phyloP scores from a whole-genome alignment of 2,113 vertebrate species.

The Notothenia rossii region DNA sequence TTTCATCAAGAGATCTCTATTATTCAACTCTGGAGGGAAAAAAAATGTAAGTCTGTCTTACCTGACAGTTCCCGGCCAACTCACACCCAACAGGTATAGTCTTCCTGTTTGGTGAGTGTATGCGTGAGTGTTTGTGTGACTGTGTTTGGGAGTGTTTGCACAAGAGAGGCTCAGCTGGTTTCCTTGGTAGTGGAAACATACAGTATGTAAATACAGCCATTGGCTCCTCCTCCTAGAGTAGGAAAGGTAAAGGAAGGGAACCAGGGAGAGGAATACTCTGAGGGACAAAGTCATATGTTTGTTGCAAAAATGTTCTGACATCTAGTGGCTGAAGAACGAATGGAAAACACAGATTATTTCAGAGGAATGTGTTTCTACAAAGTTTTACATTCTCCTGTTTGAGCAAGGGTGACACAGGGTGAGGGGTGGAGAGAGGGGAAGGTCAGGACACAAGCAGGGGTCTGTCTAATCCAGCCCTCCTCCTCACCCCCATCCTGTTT shows the following conservation, averaged over 20 bases:
- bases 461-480: constrained; percentile 66
- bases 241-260: constrained; percentile 35
- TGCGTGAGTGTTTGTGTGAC: constrained; percentile 24
- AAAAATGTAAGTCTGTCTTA: constrained; percentile 63
- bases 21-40: not conserved
- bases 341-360: constrained; percentile 11
- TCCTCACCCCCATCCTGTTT: constrained; percentile 68
- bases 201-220: constrained; percentile 60
- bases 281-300: not conserved
- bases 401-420: constrained; percentile 17
- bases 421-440: constrained; percentile 32
- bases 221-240: constrained; percentile 61
- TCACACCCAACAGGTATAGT: constrained; percentile 48
- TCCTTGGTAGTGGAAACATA: constrained; percentile 73
- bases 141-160: constrained; percentile 61
- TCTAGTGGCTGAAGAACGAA: constrained; percentile 47
- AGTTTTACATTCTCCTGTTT: not conserved
- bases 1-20: not conserved
- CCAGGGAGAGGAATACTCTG: constrained; percentile 13
- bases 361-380: constrained; percentile 35
- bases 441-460: constrained; percentile 69
- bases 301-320: constrained; percentile 27
- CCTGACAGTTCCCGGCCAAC: constrained; percentile 66
- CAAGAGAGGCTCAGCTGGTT: constrained; percentile 76
- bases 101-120: constrained; percentile 77